Base-by-base conservation (phyloP, 1,140 invertebrate genomes). In the Mizuhopecten yessoensis region DNA sequence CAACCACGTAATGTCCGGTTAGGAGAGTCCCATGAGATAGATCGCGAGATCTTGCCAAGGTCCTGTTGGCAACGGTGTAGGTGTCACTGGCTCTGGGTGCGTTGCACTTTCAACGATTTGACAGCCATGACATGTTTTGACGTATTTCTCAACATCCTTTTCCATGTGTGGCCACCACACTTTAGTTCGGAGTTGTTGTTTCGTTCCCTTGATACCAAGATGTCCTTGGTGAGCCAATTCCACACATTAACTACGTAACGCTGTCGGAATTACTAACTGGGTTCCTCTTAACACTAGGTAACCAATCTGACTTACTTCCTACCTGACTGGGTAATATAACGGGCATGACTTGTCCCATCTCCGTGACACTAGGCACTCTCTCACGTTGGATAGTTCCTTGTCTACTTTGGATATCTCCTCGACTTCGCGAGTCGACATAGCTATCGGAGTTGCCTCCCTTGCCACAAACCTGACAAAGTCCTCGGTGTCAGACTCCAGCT, bases 81-180 rank as follows among this genome's bases (percentile, higher is more conserved):
- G 45, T 34, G 20, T 88, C 34, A 94, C 34, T 87, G 91, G 88
- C 75, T 93, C 86, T 29, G 92, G 90, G 34, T 34, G 86, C 20
- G 88, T 34, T 89, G 90, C 9, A 29, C 20, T 33, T 36, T 33
- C 39, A 23, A 94, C 93, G 0, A 94, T 20, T 91, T 94, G 93
- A 89, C 93, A 94, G 10, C 90, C 90, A 89, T 93, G 88, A 88
- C 91, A 94, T 15, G 39, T 87, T 88, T 90, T 93, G 23, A 75
- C 88, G 75, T 86, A 91, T 88, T 91, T 86, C 34, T 94, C 92
- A 57, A 86, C 88, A 13, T 92, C 91, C 34, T 93, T 93, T 49
- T 94, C 90, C 29, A 92, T 92, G 13, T 86, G 33, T 9, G 92
- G 88, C 94, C 94, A 95, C 93, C 91, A 92, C 45, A 94, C 91